Evolutionary conservation across 2,888 invertebrate genomes (phyloP).

Genomic region (Phyllotreta cruciferae): DNA sequence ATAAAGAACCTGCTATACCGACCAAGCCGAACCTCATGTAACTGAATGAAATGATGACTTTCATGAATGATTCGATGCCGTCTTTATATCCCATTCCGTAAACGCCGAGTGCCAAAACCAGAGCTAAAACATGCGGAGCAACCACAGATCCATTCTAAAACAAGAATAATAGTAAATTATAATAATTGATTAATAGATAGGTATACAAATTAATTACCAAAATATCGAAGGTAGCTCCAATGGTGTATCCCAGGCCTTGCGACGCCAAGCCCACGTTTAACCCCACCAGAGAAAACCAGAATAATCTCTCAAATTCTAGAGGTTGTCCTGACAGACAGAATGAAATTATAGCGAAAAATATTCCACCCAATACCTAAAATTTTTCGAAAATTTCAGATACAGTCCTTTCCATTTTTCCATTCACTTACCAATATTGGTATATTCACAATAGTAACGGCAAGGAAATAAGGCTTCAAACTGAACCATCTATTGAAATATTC

Average conservation of each 20-base stretch:
- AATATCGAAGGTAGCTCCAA: slow-evolving; percentile 69
- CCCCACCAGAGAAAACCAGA: slow-evolving; percentile 66
- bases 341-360: slow-evolving; percentile 62
- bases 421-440: slow-evolving; percentile 66
- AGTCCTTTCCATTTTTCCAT: too few species aligned
- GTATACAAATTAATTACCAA: slow-evolving; percentile 61
- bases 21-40: slow-evolving; percentile 75
- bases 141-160: slow-evolving; percentile 69
- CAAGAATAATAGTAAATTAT: slow-evolving; percentile 22
- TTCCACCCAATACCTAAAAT: slow-evolving; percentile 60
- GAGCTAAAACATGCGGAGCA: slow-evolving; percentile 65
- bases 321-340: slow-evolving; percentile 73
- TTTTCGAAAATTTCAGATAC: not conserved
- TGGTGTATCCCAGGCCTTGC: slow-evolving; percentile 75
- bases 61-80: slow-evolving; percentile 64
- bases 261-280: slow-evolving; percentile 71
- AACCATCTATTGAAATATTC: slow-evolving; percentile 75
- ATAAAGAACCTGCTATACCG: slow-evolving; percentile 65
- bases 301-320: slow-evolving; percentile 67
- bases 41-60: slow-evolving; percentile 64
- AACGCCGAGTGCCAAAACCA: slow-evolving; percentile 66
- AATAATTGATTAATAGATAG: not conserved
- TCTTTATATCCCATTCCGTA: slow-evolving; percentile 71
- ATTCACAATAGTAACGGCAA: slow-evolving; percentile 65
- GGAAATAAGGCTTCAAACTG: slow-evolving; percentile 69